phyloP scores from a whole-genome alignment of 2,797 vertebrate genomes.

The Cryptoblepharus egeriae region DNA sequence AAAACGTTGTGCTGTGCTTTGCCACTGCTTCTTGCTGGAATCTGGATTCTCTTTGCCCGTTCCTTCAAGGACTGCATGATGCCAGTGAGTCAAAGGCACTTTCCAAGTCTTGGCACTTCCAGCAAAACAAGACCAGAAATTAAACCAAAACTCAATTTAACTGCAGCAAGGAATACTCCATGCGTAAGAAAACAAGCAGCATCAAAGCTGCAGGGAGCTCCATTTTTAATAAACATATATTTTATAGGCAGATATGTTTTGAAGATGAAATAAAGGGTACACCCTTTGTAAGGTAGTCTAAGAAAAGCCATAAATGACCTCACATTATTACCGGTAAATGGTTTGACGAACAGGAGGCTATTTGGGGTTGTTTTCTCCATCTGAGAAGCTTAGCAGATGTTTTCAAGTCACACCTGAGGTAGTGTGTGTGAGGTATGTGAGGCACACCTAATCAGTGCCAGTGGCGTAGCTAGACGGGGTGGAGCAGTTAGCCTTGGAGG shows the following conservation, averaged over 20 bases:
- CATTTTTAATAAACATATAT: slow-evolving; percentile 45
- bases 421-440: neutral
- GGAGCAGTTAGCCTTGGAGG: too few relatives aligned
- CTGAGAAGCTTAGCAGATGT: slow-evolving; percentile 59
- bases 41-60: neutral
- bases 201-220: slow-evolving; percentile 63
- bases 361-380: slow-evolving; percentile 40
- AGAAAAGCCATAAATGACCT: slow-evolving; percentile 61
- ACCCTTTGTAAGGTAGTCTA: slow-evolving; percentile 50
- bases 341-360: slow-evolving; percentile 63
- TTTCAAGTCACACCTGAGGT: slow-evolving; percentile 38
- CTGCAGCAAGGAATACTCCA: slow-evolving; percentile 25
- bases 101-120: slow-evolving; percentile 49
- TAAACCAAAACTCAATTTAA: slow-evolving; percentile 59
- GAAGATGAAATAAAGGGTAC: slow-evolving; percentile 34
- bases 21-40: neutral
- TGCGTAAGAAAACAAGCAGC: slow-evolving; percentile 53
- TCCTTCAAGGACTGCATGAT: neutral
- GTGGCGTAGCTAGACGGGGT: too few relatives aligned
- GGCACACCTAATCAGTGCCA: too few relatives aligned
- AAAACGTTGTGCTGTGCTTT: too few relatives aligned
- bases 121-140: slow-evolving; percentile 8
- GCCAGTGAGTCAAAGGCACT: slow-evolving; percentile 36
- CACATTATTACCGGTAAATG: slow-evolving; percentile 67
- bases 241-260: slow-evolving; percentile 53